Conservation (phyloP, 2,888 invertebrate genomes). For the Amorpha juglandis region DNA sequence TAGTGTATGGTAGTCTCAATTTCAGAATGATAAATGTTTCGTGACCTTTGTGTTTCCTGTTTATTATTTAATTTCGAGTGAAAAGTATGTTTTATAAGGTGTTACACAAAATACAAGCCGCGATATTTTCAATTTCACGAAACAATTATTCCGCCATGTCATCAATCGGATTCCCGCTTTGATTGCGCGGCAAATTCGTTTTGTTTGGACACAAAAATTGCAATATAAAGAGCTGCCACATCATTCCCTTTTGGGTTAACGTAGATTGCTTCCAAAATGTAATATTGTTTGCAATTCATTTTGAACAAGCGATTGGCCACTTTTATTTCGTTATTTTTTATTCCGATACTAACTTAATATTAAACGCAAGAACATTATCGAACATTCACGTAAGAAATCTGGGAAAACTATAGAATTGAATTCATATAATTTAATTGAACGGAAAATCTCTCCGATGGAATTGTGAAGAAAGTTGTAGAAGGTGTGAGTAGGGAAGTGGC, state of each 20-base stretch:
- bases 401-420: constrained; percentile 58
- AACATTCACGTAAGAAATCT: constrained; percentile 56
- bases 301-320: constrained; percentile 77
- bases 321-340: constrained; percentile 73
- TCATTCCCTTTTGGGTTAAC: constrained; percentile 84
- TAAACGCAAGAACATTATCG: too few species aligned
- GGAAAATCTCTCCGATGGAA: constrained; percentile 69
- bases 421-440: constrained; percentile 72
- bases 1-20: not conserved
- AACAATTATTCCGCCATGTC: constrained; percentile 84
- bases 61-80: not conserved
- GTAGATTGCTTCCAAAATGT: constrained; percentile 83
- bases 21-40: not conserved
- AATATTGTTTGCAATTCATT: constrained; percentile 83
- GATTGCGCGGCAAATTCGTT: constrained; percentile 84
- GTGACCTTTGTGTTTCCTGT: not conserved
- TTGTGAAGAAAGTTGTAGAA: constrained; percentile 69
- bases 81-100: constrained; percentile 55
- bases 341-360: constrained; percentile 71
- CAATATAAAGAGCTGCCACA: constrained; percentile 85
- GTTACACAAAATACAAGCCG: constrained; percentile 67
- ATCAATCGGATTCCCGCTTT: constrained; percentile 84
- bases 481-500: constrained; percentile 64
- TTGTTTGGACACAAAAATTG: constrained; percentile 85
- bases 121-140: constrained; percentile 83